These are phyloP conservation scores for Uromys caudimaculatus DNA, from an alignment of 2,797 vertebrate species.

Conservation along the genomic window DNA sequence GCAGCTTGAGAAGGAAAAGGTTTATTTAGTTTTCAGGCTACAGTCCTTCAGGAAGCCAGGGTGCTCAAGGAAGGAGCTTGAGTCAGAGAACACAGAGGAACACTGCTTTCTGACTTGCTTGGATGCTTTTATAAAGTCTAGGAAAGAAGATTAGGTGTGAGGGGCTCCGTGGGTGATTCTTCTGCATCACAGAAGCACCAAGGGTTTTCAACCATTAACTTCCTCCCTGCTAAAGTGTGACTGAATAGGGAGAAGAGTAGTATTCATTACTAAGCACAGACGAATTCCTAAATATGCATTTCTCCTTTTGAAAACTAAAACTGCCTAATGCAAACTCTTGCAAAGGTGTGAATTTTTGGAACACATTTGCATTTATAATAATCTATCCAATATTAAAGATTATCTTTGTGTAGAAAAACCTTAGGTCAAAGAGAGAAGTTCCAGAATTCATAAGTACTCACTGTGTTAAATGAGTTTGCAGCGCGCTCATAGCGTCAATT, in stretches of 20 bases:
- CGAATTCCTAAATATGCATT: constrained; percentile 13
- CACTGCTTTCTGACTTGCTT: no score
- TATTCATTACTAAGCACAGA: constrained; percentile 25
- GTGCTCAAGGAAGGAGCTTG: no score
- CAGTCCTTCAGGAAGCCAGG: no score
- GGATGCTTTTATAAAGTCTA: no score
- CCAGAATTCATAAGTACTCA: constrained; percentile 2
- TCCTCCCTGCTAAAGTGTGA: neutral
- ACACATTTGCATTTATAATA: constrained; percentile 14
- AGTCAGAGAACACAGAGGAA: no score
- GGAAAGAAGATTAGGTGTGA: no score
- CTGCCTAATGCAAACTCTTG: neutral
- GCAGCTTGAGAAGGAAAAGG: neutral
- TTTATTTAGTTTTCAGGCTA: no score
- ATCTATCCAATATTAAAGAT: constrained; percentile 28
- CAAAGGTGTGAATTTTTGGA: neutral
- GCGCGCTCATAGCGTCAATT: neutral
- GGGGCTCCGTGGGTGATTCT: no score
- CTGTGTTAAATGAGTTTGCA: constrained; percentile 19
- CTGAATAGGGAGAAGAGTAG: neutral
- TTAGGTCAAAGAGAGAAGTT: constrained; percentile 48
- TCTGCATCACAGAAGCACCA: neutral
- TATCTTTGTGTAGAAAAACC: constrained; percentile 49
- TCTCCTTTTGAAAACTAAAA: constrained; percentile 57
- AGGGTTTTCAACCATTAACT: neutral